phyloP scores from a whole-genome alignment of 2,113 vertebrate genomes.

The Corapipo altera region DNA sequence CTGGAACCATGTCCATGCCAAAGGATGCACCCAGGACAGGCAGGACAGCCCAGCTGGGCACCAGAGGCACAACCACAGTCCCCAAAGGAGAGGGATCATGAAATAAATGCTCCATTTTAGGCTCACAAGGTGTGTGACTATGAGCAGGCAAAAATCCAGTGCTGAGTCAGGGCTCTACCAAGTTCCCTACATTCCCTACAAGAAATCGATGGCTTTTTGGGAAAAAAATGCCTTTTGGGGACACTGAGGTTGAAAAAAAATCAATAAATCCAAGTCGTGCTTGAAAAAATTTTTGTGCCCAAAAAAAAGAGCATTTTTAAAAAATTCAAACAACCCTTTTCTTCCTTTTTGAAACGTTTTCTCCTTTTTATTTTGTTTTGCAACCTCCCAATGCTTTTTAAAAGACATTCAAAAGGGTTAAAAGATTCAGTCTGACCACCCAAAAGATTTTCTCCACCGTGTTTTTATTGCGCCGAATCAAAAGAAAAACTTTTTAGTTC shows the following conservation, averaged over 20 bases:
- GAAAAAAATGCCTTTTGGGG: background rate
- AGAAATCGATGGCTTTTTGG: fast-evolving
- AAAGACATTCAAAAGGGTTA: background rate
- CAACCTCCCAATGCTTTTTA: background rate
- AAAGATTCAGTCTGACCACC: slow-evolving; percentile 14
- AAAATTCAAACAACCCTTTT: background rate
- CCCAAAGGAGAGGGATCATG: fast-evolving
- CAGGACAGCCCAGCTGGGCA: background rate
- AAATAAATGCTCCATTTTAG: background rate
- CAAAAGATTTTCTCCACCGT: background rate
- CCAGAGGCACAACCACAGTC: background rate
- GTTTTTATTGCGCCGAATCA: background rate
- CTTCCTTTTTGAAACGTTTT: background rate
- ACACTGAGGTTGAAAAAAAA: background rate
- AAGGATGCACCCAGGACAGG: background rate
- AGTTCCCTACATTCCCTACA: fast-evolving
- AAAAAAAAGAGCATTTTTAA: background rate
- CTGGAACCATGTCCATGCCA: fast-evolving
- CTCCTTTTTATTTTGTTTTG: background rate
- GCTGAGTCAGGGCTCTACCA: background rate
- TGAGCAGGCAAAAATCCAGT: background rate
- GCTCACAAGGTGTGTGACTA: background rate
- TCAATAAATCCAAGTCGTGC: background rate
- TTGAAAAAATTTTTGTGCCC: background rate
- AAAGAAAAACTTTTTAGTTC: slow-evolving; percentile 30